A percentile compares a stretch with the other conserved stretches of the same genome.
phyloP scores from a whole-genome alignment of 2,888 invertebrate genomes.

The Aleiodes leptofemur region DNA sequence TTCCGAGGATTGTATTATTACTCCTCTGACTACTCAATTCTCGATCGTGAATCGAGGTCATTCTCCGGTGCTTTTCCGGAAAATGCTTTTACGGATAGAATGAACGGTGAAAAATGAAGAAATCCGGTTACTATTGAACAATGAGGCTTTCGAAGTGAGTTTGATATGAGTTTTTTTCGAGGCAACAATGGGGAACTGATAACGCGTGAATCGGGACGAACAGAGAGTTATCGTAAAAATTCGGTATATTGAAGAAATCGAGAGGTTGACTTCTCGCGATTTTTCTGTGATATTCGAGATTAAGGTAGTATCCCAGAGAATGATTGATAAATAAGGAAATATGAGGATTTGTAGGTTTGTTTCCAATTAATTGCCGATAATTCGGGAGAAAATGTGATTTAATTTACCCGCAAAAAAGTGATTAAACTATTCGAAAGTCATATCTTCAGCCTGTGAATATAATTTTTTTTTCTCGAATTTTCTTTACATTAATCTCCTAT shows the following conservation, averaged over 20 bases:
- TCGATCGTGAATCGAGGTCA: slow-evolving; percentile 43
- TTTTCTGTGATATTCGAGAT: background rate
- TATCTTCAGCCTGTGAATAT: too few relatives aligned
- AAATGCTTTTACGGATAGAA: slow-evolving; percentile 9
- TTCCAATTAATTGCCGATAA: too few relatives aligned
- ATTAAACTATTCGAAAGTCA: too few relatives aligned
- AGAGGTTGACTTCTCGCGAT: background rate
- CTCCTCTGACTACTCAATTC: slow-evolving; percentile 34
- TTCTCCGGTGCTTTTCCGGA: slow-evolving; percentile 21
- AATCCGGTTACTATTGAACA: background rate
- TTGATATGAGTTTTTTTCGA: background rate
- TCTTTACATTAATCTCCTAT: too few relatives aligned
- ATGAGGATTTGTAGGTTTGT: too few relatives aligned
- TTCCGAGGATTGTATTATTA: slow-evolving; percentile 24
- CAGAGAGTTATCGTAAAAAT: too few relatives aligned
- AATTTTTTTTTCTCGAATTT: too few relatives aligned
- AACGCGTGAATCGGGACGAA: background rate
- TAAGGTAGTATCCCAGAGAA: too few relatives aligned
- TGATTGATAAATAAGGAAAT: too few relatives aligned
- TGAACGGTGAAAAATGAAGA: background rate
- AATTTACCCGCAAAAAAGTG: too few relatives aligned
- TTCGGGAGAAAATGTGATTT: too few relatives aligned
- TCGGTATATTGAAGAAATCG: background rate
- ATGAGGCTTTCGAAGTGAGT: slow-evolving; percentile 12
- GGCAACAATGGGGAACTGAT: slow-evolving; percentile 11